Evolutionary conservation across 2,797 vertebrate genomes (phyloP).

Genomic region (Microchirus variegatus): DNA sequence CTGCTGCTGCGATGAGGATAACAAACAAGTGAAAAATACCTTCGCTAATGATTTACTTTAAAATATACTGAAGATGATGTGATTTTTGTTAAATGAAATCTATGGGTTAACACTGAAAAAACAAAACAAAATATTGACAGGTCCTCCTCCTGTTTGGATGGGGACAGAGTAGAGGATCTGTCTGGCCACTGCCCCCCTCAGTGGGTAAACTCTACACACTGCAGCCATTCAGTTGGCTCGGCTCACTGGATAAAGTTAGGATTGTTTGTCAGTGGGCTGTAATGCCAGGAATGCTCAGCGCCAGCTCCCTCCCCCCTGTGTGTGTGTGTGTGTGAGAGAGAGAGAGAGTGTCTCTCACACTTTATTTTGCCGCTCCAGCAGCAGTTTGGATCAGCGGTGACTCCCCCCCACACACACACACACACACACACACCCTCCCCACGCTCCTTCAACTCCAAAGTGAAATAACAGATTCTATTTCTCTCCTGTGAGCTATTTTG

Average conservation of each 20-base stretch:
- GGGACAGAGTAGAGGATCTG: conserved; percentile 59
- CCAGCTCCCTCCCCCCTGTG: conserved; percentile 54
- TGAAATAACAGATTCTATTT: conserved; percentile 72
- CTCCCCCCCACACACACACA: conserved; percentile 24
- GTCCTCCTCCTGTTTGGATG: conserved; percentile 52
- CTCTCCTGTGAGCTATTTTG: conserved; percentile 63
- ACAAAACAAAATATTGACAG: conserved; percentile 38
- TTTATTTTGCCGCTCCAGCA: conserved; percentile 56
- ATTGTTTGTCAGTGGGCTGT: conserved; percentile 84
- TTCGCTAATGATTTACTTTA: background rate
- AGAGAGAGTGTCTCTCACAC: conserved; percentile 64
- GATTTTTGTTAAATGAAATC: conserved; percentile 2
- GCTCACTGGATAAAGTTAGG: conserved; percentile 84
- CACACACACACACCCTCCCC: too few species aligned
- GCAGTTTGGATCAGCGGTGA: conserved; percentile 40
- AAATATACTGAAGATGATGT: background rate
- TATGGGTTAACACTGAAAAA: background rate
- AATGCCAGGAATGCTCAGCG: conserved; percentile 83
- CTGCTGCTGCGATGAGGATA: conserved; percentile 1
- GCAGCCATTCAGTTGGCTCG: conserved; percentile 79
- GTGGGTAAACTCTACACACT: conserved; percentile 82
- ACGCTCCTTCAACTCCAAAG: conserved; percentile 56
- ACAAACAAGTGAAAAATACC: conserved; percentile 20
- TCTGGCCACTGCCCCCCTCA: conserved; percentile 53
- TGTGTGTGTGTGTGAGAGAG: conserved; percentile 40